phyloP scores from a whole-genome alignment of 2,888 invertebrate species.

The Noctua janthina region DNA sequence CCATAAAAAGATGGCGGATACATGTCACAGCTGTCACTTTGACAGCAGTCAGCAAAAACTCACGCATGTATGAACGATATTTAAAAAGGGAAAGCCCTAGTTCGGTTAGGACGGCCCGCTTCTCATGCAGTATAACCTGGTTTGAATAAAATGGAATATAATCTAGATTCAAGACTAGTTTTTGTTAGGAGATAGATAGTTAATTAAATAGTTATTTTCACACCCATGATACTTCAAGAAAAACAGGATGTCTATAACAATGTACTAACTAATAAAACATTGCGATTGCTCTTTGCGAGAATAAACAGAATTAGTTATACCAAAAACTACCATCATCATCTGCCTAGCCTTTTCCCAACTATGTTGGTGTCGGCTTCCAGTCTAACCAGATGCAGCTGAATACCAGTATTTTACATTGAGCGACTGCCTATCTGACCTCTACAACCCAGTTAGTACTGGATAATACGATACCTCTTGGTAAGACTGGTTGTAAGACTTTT shows the following conservation, averaged over 20 bases:
- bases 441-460: too few species aligned
- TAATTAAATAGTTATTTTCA: neutral
- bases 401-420: too few species aligned
- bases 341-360: too few species aligned
- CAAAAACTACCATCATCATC: neutral
- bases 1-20: neutral
- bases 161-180: conserved; percentile 25
- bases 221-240: neutral
- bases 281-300: neutral
- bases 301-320: neutral
- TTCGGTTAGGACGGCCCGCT: conserved; percentile 33
- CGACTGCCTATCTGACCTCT: too few species aligned
- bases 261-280: neutral
- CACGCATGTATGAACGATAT: conserved; percentile 12
- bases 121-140: conserved; percentile 47
- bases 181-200: conserved; percentile 13
- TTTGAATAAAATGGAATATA: conserved; percentile 27
- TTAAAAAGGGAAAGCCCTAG: conserved; percentile 55
- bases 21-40: conserved; percentile 21
- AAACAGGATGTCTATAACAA: neutral
- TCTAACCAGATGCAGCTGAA: too few species aligned
- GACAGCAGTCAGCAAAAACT: conserved; percentile 17
- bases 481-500: too few species aligned
- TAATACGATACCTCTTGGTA: too few species aligned
- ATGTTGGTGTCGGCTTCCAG: too few species aligned